Evolutionary conservation across 2,113 vertebrate genomes (phyloP), one percentile per base, ranked within the genome.

Genomic region (Alosa alosa): DNA sequence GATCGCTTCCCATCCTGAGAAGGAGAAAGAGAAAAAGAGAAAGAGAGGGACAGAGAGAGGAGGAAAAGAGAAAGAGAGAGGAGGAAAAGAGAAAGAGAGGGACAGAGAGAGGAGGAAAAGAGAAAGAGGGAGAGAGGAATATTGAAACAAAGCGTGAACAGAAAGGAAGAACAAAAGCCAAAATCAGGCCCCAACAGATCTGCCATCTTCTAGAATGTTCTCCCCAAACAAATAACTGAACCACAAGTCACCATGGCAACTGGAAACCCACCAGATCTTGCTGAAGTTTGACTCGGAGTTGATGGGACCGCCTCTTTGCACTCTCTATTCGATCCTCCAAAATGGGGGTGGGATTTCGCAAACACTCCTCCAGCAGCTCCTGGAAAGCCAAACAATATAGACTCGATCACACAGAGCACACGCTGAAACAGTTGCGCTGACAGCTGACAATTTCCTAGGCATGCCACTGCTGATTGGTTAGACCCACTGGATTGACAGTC

Each of bases 251-350:
- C 72, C 72, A 78, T 44, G 36, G 25, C 20, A 39, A 81, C 10
- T 10, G 0, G 5, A 3, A 81, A 46, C 90, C 92, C 86, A 95
- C 95, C 41, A 93, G 91, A 86, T 97, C 97, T 89, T 97, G 96
- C 86, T 95, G 96, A 86, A 98, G 96, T 92, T 98, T 99, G 82
- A 96, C 95, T 88, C 97, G 90, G 84, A 99, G 92, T 90, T 99
- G 97, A 89, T 93, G 90, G 88, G 97, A 96, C 84, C 97, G 91
- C 47, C 96, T 94, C 83, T 95, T 96, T 0, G 97, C 97, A 0
- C 97, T 97, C 87, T 97, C 96, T 0, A 98, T 97, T 85, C 96
- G 96, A 91, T 97, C 97, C 90, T 96, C 96, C 83, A 97, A 90
- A 0, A 86, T 93, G 0, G 93, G 85, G 31, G 92, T 96, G 0